Percentiles rank a stretch among this genome's conserved stretches.
These are phyloP conservation scores for Penaeus chinensis DNA, from an alignment of 1,140 invertebrate genomes.

Conservation along the genomic window DNA sequence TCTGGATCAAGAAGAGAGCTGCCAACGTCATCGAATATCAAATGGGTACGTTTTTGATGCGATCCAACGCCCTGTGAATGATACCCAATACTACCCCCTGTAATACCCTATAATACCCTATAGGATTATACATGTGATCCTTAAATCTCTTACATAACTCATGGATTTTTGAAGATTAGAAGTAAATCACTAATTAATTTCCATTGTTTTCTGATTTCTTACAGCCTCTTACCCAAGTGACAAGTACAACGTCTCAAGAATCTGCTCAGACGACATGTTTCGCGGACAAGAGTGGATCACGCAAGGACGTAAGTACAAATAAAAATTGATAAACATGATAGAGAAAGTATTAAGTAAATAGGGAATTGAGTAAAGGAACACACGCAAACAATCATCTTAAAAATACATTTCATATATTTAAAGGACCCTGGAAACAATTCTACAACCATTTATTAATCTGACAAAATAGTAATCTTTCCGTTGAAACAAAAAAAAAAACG, in stretches of 20 bases:
- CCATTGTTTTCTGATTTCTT: not conserved
- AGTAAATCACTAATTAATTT: not conserved
- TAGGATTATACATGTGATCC: too few relatives aligned
- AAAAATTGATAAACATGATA: too few relatives aligned
- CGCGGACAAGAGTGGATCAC: conserved; percentile 59
- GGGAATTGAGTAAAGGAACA: too few relatives aligned
- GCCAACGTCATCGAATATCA: conserved; percentile 78
- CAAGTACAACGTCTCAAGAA: conserved; percentile 56
- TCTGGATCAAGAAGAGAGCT: conserved; percentile 76
- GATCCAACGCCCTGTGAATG: not conserved
- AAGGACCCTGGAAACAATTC: too few relatives aligned
- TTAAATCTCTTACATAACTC: not conserved
- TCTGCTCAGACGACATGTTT: conserved; percentile 63
- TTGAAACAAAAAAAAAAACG: too few relatives aligned
- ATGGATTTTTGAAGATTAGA: not conserved
- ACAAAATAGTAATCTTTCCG: too few relatives aligned
- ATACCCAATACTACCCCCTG: not conserved
- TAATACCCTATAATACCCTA: not conserved
- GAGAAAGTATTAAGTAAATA: too few relatives aligned
- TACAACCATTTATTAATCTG: too few relatives aligned
- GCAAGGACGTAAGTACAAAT: conserved; percentile 62
- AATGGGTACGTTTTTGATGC: conserved; percentile 68
- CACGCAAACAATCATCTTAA: too few relatives aligned
- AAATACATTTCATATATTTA: too few relatives aligned
- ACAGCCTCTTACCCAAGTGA: conserved; percentile 44